phyloP scores from a whole-genome alignment of 2,797 vertebrate species.

The Spinus olivaceus region DNA sequence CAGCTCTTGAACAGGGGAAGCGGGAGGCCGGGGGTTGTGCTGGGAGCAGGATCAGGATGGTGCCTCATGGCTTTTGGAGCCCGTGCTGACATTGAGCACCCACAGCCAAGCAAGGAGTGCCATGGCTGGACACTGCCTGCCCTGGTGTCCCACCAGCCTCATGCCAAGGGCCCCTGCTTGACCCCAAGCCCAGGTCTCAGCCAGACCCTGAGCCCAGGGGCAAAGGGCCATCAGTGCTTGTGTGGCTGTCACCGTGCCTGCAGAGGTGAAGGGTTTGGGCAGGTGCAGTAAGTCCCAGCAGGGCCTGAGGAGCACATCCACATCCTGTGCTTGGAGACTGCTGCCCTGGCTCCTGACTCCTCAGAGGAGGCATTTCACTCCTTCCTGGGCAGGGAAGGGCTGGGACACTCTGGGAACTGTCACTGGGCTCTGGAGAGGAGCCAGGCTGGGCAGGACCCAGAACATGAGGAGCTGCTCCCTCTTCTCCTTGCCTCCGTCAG shows the following conservation, averaged over 20 bases:
- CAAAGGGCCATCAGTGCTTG: accelerated
- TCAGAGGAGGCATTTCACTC: accelerated
- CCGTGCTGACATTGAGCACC: neutral
- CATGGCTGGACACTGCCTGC: accelerated
- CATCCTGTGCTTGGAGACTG: neutral
- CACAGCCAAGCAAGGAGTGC: neutral
- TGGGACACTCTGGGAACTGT: neutral
- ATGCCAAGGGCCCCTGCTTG: accelerated
- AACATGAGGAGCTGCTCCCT: neutral
- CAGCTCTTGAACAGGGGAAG: neutral
- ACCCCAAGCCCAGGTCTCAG: accelerated
- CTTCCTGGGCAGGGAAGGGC: neutral
- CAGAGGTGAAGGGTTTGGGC: neutral
- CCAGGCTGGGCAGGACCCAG: neutral
- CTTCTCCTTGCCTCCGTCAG: accelerated
- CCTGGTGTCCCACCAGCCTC: accelerated
- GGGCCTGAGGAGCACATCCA: neutral
- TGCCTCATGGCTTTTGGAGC: neutral
- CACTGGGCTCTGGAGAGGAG: neutral
- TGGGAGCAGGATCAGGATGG: neutral
- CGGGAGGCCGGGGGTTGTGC: accelerated
- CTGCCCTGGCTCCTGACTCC: neutral
- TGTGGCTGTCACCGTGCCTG: accelerated
- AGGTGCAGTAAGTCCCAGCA: neutral
- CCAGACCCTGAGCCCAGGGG: accelerated